Base-by-base conservation (phyloP, 2,113 vertebrate species). In the Microcebus lehilahytsara region DNA sequence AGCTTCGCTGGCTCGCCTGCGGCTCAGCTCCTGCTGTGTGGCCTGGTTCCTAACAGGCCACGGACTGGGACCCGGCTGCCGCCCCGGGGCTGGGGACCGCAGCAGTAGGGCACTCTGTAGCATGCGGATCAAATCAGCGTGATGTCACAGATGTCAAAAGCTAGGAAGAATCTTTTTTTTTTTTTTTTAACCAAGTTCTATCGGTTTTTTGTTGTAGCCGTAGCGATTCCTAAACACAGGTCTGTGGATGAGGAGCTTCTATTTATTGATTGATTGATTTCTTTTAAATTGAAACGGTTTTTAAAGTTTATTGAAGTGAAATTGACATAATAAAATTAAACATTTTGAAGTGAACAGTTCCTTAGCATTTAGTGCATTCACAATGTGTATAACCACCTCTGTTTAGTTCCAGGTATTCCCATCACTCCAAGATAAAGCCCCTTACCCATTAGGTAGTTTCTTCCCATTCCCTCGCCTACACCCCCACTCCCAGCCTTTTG, bases 301-400 rank as follows among this genome's bases (percentile, higher is more conserved):
- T n/a, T 51, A 96, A 62, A 64, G 79, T 78, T 46, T 89, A 71
- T 69, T 85, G 72, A 64, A 7, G 9, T 90, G 53, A 79, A 79
- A 56, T 79, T 79, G 30, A 78, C 13, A 14, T 56, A 19, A 32
- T 32, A 80, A 79, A 78, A 93, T 78, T 58, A 27, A 69, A 75
- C 34, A 30, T 89, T 78, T 72, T 40, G 67, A 75, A 60, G 16
- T n/a, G 62, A 51, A 78, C 19, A 58, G 4, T 75, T 75, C 6
- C n/a, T 23, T 83, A 51, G 69, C n/a, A 22, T 60, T 89, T 40
- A 56, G 66, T 80, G 34, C 30, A 17, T 42, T 91, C 17, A 23
- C 17, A 19, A 13, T 78, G 13, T 80, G 49, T 79, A 17, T 19
- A 14, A 7, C 9, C 19, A 37, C 19, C 40, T 58, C 49, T 81